These are phyloP conservation scores for Ptychodera flava DNA, from an alignment of 35 echinoderm and acorn worm genomes.

Conservation along the genomic window DNA sequence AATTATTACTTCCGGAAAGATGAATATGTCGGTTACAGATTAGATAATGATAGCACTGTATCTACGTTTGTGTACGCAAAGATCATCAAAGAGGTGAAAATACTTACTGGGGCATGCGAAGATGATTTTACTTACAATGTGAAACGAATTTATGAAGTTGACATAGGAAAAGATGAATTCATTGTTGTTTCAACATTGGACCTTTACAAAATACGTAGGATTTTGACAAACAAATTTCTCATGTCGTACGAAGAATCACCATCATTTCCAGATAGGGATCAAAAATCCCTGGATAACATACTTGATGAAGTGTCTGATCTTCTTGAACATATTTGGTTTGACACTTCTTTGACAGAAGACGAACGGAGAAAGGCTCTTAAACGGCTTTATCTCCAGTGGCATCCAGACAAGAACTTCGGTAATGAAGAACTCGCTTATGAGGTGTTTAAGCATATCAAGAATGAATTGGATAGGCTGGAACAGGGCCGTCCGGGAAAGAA, in stretches of 20 bases:
- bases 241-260: background rate
- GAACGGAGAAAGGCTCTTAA: slow-evolving; percentile 14
- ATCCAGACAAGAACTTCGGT: slow-evolving; percentile 44
- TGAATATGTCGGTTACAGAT: slow-evolving; percentile 28
- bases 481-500: background rate
- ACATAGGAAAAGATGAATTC: background rate
- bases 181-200: background rate
- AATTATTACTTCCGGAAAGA: background rate
- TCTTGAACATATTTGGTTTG: background rate
- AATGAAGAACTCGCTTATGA: slow-evolving; percentile 15
- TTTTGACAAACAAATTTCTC: background rate
- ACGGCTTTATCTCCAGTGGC: slow-evolving; percentile 34
- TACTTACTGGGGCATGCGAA: background rate
- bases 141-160: slow-evolving; percentile 19
- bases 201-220: background rate
- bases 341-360: slow-evolving; percentile 15
- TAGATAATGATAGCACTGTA: background rate
- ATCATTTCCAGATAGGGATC: background rate
- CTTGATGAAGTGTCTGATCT: slow-evolving; percentile 2
- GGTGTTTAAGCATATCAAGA: slow-evolving; percentile 35
- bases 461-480: slow-evolving; percentile 16
- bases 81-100: slow-evolving; percentile 12
- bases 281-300: background rate
- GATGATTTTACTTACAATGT: background rate
- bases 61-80: slow-evolving; percentile 21